Percentiles rank a stretch among this genome's conserved stretches.
Evolutionary conservation across 1,140 invertebrate genomes (phyloP).

Genomic region (Lepidurus apus): DNA sequence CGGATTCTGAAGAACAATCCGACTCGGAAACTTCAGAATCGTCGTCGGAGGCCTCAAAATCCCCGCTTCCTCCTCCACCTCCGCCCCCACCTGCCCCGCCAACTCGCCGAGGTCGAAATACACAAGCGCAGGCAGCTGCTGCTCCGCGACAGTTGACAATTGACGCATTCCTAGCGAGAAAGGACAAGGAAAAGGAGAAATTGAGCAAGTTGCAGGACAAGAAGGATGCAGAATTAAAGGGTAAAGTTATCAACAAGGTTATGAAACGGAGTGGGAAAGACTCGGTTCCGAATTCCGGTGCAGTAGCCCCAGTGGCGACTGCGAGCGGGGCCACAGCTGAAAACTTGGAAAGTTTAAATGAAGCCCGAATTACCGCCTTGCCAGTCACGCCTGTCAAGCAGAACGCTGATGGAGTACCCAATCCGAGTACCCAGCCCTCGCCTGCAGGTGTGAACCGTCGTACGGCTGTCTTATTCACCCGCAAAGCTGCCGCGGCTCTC

Average conservation of each 20-base stretch:
- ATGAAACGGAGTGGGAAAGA: slow-evolving; percentile 28
- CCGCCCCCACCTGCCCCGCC: neutral
- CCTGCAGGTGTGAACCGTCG: slow-evolving; percentile 66
- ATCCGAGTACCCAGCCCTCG: slow-evolving; percentile 36
- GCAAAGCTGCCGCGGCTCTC: slow-evolving; percentile 58
- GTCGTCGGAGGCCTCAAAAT: slow-evolving; percentile 9
- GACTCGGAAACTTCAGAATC: slow-evolving; percentile 21
- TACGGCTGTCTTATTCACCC: slow-evolving; percentile 74
- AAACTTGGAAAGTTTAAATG: slow-evolving; percentile 15
- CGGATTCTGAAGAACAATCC: neutral
- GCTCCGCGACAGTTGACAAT: slow-evolving; percentile 31
- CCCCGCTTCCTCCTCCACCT: neutral
- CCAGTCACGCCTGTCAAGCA: slow-evolving; percentile 32
- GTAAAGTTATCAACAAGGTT: slow-evolving; percentile 29
- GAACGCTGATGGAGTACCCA: slow-evolving; percentile 34
- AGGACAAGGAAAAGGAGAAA: neutral
- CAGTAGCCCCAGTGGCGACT: neutral
- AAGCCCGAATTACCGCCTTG: neutral
- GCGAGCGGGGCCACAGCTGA: neutral
- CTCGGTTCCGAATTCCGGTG: neutral
- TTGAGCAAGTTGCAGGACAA: slow-evolving; percentile 7
- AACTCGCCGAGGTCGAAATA: neutral
- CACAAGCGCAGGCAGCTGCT: neutral
- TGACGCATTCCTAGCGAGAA: slow-evolving; percentile 30
- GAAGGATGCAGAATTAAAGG: slow-evolving; percentile 22